These are phyloP conservation scores for Anhinga anhinga DNA, from an alignment of 2,113 vertebrate species.

Conservation along the genomic window DNA sequence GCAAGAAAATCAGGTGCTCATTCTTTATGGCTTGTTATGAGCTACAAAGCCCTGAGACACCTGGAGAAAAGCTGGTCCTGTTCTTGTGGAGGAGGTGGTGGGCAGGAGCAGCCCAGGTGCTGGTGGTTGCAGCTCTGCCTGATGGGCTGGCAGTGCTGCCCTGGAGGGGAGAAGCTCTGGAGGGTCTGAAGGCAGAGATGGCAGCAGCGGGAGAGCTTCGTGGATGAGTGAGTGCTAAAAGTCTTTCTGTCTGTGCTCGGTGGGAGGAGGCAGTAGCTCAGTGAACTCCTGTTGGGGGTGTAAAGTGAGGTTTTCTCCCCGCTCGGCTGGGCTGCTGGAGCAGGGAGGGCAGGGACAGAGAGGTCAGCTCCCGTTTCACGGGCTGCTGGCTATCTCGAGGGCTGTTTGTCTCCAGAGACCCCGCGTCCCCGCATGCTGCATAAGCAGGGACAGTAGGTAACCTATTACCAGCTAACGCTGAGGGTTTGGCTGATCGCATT, in stretches of 20 bases:
- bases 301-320: background rate
- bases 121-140: no score
- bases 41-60: background rate
- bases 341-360: background rate
- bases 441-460: background rate
- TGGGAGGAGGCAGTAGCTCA: background rate
- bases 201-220: background rate
- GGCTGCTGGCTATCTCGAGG: rapidly evolving
- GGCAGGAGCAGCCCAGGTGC: background rate
- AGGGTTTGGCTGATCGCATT: background rate
- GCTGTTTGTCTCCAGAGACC: background rate
- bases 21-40: background rate
- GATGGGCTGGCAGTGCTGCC: no score
- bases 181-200: background rate
- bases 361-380: rapidly evolving
- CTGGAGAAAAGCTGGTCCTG: background rate
- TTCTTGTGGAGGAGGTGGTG: background rate
- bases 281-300: background rate
- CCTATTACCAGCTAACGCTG: background rate
- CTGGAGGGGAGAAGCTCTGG: background rate
- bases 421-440: rapidly evolving
- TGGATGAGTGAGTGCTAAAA: rapidly evolving
- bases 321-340: rapidly evolving
- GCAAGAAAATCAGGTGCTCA: background rate
- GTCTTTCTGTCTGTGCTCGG: background rate